Base-by-base conservation (phyloP, 2,888 invertebrate genomes). In the Drosophila merina region DNA sequence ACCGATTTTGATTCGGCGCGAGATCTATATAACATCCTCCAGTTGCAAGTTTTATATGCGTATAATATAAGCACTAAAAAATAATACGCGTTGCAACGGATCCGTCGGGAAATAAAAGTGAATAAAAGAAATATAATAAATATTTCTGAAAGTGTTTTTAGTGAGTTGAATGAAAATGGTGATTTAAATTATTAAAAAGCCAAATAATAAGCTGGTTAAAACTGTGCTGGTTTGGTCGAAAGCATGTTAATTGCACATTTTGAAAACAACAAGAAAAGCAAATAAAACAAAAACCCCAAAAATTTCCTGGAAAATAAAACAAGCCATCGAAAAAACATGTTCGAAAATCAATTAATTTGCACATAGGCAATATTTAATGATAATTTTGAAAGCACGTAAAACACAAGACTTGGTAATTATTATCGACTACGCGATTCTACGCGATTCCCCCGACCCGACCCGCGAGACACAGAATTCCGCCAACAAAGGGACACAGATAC, bases 311-410 rank as follows among this genome's bases (percentile, higher is more conserved):
- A 49, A 51, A 31, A 26, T 51, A 47, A 52, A 58, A 50, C 49
- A 52, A 36, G 64, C 28, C 1, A 52, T 47, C 60, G 10, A 40
- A n/a, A 14, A 14, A 52, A 64, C 62, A 31, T 9, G 38, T 31
- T 64, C 62, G 14, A 31, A 62, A 57, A 57, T 71, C 70, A 71
- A 70, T 71, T 71, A 66, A 72, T 77, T 82, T 64, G 58, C 62
- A 58, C 67, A 54, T 63, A 70, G 66, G 60, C 70, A 40, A 57
- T 51, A 60, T 62, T 57, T 59, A 71, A 74, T 74, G 84, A 74
- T 81, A 81, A 84, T 84, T 84, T 78, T 73, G 66, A 57, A 66
- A 63, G 57, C 68, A 80, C 74, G 80, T 76, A 74, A 76, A 77
- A 76, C 70, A 59, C 33, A 62, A 55, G 64, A 80, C 69, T 73